Evolutionary conservation across 2,113 vertebrate genomes (phyloP).

Genomic region (Carettochelys insculpta): DNA sequence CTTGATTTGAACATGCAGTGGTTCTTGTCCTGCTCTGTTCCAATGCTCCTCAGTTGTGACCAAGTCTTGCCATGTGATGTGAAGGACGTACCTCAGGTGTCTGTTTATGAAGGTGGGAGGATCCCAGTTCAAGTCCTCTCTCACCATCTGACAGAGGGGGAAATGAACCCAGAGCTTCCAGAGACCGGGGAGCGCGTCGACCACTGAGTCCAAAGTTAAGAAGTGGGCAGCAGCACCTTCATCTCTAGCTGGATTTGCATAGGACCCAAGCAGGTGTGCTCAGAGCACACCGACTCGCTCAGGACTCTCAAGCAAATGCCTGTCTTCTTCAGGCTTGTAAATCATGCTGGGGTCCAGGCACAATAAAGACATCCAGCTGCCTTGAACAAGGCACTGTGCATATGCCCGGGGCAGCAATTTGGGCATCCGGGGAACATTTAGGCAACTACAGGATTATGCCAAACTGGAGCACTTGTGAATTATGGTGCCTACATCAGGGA

Average conservation of each 20-base stretch:
- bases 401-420: not conserved
- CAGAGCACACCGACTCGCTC: not conserved
- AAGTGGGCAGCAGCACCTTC: not conserved
- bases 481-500: not conserved
- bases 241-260: not conserved
- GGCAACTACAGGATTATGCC: not conserved
- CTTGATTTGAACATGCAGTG: too few relatives aligned
- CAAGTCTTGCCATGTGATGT: too few relatives aligned
- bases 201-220: not conserved
- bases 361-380: too few relatives aligned
- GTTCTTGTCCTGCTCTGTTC: too few relatives aligned
- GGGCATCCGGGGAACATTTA: not conserved
- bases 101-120: too few relatives aligned
- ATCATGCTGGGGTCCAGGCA: too few relatives aligned
- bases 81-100: too few relatives aligned
- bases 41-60: too few relatives aligned
- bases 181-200: not conserved
- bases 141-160: not conserved
- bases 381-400: too few relatives aligned
- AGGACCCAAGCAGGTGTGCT: not conserved
- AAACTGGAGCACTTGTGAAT: not conserved
- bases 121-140: not conserved
- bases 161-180: not conserved
- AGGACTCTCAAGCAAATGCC: too few relatives aligned
- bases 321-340: too few relatives aligned